phyloP scores from a whole-genome alignment of 2,888 invertebrate species.

The Ceratothoa steindachneri region DNA sequence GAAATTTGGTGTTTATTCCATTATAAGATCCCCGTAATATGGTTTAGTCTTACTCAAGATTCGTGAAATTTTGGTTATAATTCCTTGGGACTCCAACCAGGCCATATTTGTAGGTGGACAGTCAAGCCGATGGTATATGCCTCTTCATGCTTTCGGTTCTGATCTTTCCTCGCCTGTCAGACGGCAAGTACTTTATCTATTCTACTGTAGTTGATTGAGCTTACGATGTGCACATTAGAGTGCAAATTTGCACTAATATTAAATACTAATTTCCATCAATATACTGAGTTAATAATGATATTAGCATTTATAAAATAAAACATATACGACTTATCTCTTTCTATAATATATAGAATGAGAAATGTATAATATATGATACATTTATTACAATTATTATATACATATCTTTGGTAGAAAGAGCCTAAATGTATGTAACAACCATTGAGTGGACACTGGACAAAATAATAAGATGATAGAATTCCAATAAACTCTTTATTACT shows the following conservation, averaged over 20 bases:
- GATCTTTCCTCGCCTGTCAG: neutral
- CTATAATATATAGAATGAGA: slow-evolving; percentile 19
- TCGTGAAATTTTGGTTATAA: too few species aligned
- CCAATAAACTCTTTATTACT: neutral
- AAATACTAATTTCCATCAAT: slow-evolving; percentile 3
- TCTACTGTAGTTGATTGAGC: slow-evolving; percentile 3
- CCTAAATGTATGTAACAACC: neutral
- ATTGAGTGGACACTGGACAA: neutral
- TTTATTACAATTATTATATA: slow-evolving; percentile 40
- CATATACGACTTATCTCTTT: slow-evolving; percentile 1
- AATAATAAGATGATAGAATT: neutral
- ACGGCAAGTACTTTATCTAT: neutral
- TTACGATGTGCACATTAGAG: slow-evolving; percentile 1
- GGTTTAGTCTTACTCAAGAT: too few species aligned
- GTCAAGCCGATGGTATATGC: too few species aligned
- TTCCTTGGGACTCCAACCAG: too few species aligned
- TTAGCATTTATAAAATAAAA: slow-evolving; percentile 1
- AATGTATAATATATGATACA: slow-evolving; percentile 32
- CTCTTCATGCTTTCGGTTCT: too few species aligned
- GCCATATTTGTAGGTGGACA: too few species aligned
- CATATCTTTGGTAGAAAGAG: slow-evolving; percentile 41
- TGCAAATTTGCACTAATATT: slow-evolving; percentile 10
- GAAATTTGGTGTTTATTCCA: too few species aligned
- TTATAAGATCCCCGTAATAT: too few species aligned
- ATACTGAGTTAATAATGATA: neutral